Percentiles rank a stretch among this genome's conserved stretches.
These are phyloP conservation scores for Calcarius lapponicus DNA, from an alignment of 2,797 vertebrate genomes.

Conservation along the genomic window DNA sequence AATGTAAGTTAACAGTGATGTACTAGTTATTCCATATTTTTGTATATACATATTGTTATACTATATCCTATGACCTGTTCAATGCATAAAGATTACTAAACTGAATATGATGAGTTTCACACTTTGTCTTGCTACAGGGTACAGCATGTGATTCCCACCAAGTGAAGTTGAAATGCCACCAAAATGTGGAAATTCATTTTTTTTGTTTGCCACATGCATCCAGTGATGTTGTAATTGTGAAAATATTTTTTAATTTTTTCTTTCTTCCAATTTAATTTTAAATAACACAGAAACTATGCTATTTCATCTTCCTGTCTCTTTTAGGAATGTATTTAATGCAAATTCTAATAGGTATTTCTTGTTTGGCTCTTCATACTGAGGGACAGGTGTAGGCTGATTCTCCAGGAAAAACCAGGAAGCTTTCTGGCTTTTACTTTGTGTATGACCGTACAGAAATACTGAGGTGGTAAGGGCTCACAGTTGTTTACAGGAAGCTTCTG, in stretches of 20 bases:
- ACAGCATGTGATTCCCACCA: neutral
- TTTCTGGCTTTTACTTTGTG: neutral
- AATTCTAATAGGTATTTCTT: neutral
- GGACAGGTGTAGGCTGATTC: neutral
- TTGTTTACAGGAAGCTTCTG: constrained; percentile 35
- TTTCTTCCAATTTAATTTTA: neutral
- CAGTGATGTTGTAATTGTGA: neutral
- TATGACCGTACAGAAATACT: neutral
- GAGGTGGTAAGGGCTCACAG: neutral
- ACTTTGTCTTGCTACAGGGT: neutral
- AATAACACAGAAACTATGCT: neutral
- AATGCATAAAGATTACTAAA: neutral
- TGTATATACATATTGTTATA: neutral
- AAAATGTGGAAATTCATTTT: neutral
- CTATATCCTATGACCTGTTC: neutral
- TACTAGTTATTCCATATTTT: neutral
- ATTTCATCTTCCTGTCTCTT: neutral
- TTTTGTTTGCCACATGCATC: neutral
- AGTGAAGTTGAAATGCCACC: neutral
- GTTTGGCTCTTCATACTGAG: neutral
- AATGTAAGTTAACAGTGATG: neutral
- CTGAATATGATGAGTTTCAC: neutral
- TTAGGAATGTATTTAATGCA: neutral
- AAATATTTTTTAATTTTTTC: neutral
- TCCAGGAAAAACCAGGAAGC: neutral